These are phyloP conservation scores for Epinotia brunnichana DNA, from an alignment of 2,888 invertebrate species.

Conservation along the genomic window DNA sequence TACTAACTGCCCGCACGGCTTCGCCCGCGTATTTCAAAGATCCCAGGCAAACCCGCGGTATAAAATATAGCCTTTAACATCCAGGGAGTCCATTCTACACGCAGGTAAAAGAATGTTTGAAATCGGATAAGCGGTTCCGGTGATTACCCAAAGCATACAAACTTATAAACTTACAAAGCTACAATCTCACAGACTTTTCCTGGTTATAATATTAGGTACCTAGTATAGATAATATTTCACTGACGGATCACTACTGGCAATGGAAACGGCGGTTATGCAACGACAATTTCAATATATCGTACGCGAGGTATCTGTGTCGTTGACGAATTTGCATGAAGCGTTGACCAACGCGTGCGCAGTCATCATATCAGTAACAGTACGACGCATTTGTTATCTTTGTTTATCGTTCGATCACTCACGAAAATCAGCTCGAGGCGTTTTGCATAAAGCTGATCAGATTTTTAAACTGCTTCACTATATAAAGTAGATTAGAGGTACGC, in stretches of 20 bases:
- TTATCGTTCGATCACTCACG: background rate
- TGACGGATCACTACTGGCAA: slow-evolving; percentile 44
- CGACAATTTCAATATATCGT: slow-evolving; percentile 71
- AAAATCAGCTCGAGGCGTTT: background rate
- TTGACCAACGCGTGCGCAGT: slow-evolving; percentile 60
- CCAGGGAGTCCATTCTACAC: too few species aligned
- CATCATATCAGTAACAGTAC: slow-evolving; percentile 1
- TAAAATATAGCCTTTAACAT: too few species aligned
- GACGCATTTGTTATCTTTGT: background rate
- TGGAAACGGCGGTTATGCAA: slow-evolving; percentile 62
- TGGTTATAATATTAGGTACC: background rate
- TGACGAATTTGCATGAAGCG: slow-evolving; percentile 63
- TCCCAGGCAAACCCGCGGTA: too few species aligned
- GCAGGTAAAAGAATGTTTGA: too few species aligned
- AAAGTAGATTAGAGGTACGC: too few species aligned
- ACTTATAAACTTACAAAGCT: too few species aligned
- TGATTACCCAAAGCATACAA: too few species aligned
- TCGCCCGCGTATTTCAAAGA: too few species aligned
- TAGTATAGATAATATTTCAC: background rate
- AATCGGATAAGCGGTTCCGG: too few species aligned
- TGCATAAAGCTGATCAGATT: background rate
- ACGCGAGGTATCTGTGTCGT: slow-evolving; percentile 71
- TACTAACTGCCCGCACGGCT: too few species aligned
- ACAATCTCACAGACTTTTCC: too few species aligned
- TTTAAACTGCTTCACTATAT: background rate